Percentiles rank a stretch among this genome's conserved stretches.
phyloP scores from a whole-genome alignment of 2,113 vertebrate species.

The Asarcornis scutulata region DNA sequence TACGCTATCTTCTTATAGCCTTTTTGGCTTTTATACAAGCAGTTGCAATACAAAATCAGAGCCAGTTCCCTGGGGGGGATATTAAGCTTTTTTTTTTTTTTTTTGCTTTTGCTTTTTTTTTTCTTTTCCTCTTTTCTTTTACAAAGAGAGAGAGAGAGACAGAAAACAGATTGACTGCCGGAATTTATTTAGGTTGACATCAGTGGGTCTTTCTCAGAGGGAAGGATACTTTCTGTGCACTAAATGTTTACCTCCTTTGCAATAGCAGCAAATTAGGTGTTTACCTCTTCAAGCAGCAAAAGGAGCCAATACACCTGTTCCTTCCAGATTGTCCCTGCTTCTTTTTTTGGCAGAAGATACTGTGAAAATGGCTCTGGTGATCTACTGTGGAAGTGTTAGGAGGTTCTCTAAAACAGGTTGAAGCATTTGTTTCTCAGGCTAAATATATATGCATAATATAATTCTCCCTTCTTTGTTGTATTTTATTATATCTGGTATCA shows the following conservation, averaged over 20 bases:
- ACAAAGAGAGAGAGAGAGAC: neutral
- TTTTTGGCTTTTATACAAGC: neutral
- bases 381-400: constrained; percentile 3
- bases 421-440: constrained; percentile 18
- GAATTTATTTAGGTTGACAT: constrained; percentile 34
- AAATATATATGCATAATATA: neutral
- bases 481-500: neutral
- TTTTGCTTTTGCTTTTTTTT: too few species aligned
- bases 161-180: neutral
- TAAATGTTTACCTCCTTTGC: constrained; percentile 48
- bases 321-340: constrained; percentile 59
- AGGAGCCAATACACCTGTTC: constrained; percentile 65
- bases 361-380: constrained; percentile 19
- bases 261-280: constrained; percentile 47
- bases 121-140: neutral
- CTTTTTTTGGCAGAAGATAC: neutral
- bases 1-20: neutral
- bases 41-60: neutral
- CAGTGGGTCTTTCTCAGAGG: neutral
- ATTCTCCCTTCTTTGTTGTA: neutral
- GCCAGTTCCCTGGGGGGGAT: neutral
- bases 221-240: neutral
- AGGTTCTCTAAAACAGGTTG: constrained; percentile 14
- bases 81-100: neutral
- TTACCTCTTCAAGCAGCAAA: constrained; percentile 50